Evolutionary conservation across 2,888 invertebrate species (phyloP).

Genomic region (Sinelater perroti): DNA sequence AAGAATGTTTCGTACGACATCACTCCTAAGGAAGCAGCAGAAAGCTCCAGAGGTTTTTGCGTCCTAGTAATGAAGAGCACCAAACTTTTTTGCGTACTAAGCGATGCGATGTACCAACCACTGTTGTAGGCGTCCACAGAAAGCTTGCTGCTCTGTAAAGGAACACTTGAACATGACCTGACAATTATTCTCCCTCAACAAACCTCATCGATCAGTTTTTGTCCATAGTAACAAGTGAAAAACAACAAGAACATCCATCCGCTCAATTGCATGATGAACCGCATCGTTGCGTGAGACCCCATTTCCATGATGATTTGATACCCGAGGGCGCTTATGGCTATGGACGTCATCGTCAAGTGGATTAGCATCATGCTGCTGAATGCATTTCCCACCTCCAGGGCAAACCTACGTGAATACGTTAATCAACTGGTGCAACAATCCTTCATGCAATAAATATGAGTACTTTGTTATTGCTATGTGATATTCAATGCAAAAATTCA

Average conservation of each 20-base stretch:
- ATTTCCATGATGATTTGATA: background rate
- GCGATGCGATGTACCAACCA: background rate
- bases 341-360: background rate
- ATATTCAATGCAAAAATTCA: constrained; percentile 6
- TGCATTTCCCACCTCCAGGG: background rate
- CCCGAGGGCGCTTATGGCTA: background rate
- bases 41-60: background rate
- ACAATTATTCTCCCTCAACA: too few relatives aligned
- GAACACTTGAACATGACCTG: background rate
- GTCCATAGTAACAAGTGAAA: constrained; percentile 6
- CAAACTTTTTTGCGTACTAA: background rate
- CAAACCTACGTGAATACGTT: background rate
- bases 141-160: background rate
- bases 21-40: constrained; percentile 5
- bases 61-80: background rate
- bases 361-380: constrained; percentile 10
- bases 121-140: background rate
- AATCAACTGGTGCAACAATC: background rate
- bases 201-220: constrained; percentile 3
- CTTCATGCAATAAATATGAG: background rate
- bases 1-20: constrained; percentile 9
- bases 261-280: background rate
- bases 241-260: constrained; percentile 5
- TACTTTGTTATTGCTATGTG: constrained; percentile 7
- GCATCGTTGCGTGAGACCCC: background rate